Evolutionary conservation across 1,140 invertebrate genomes (phyloP).

Genomic region (Adelges cooleyi): DNA sequence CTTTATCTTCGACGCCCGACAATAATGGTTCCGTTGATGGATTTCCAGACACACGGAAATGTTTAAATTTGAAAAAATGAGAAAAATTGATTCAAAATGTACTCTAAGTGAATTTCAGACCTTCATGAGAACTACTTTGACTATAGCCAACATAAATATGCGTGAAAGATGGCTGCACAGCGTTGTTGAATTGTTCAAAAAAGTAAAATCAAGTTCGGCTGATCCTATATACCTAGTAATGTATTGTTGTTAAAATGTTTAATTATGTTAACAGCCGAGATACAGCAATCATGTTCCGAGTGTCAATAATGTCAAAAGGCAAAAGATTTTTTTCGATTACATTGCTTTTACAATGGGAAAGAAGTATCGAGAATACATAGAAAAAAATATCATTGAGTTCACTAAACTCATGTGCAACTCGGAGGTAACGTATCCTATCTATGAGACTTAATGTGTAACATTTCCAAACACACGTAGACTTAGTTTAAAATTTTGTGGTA

Average conservation of each 20-base stretch:
- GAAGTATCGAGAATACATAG: background rate
- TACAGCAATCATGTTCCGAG: background rate
- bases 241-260: background rate
- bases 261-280: background rate
- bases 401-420: background rate
- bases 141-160: background rate
- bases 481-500: no score
- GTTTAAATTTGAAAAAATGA: no score
- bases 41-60: no score
- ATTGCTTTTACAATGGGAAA: background rate
- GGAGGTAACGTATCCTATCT: background rate
- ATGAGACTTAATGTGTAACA: no score
- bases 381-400: background rate
- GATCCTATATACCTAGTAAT: background rate
- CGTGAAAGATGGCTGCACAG: background rate
- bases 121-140: no score
- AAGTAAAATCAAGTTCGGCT: no score
- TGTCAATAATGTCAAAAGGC: background rate
- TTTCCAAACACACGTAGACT: no score
- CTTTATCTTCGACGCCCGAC: no score
- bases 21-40: no score
- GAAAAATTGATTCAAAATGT: no score
- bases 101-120: no score
- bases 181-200: background rate
- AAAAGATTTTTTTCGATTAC: background rate